Percentiles rank a stretch among this genome's conserved stretches.
phyloP scores from a whole-genome alignment of 2,888 invertebrate species.

The Nymphalis urticae region DNA sequence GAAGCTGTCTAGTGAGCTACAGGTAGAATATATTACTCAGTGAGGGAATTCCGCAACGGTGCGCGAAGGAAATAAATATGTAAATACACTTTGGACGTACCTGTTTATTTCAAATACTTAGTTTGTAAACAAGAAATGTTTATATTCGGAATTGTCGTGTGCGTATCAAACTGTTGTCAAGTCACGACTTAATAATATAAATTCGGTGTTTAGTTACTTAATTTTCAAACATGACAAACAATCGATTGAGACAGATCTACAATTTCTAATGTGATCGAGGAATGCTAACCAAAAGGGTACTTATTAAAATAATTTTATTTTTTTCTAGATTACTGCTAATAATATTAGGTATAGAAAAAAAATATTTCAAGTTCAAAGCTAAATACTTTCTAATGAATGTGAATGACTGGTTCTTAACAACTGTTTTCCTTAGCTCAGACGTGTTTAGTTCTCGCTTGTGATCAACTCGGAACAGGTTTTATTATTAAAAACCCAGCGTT shows the following conservation, averaged over 20 bases:
- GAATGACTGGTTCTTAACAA: not conserved
- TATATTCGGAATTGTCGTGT: not conserved
- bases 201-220: too few relatives aligned
- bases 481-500: constrained; percentile 2
- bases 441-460: constrained; percentile 17
- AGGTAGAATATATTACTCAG: constrained; percentile 43
- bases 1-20: not conserved
- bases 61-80: constrained; percentile 19
- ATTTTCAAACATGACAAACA: too few relatives aligned
- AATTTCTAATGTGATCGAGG: too few relatives aligned
- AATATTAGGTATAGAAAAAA: too few relatives aligned
- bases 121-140: constrained; percentile 1
- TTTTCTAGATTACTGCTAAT: too few relatives aligned
- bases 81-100: constrained; percentile 14
- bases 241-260: too few relatives aligned
- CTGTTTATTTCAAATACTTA: not conserved
- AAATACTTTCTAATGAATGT: not conserved
- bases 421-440: constrained; percentile 16
- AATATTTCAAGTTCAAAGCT: too few relatives aligned
- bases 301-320: too few relatives aligned
- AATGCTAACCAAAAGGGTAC: too few relatives aligned
- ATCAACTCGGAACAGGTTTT: constrained; percentile 26
- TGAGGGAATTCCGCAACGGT: constrained; percentile 51
- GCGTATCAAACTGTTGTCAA: not conserved
- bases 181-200: not conserved